Evolutionary conservation across 2,888 invertebrate genomes (phyloP), one percentile per base, ranked within the genome.

Genomic region (Cremastobaeus sp.): DNA sequence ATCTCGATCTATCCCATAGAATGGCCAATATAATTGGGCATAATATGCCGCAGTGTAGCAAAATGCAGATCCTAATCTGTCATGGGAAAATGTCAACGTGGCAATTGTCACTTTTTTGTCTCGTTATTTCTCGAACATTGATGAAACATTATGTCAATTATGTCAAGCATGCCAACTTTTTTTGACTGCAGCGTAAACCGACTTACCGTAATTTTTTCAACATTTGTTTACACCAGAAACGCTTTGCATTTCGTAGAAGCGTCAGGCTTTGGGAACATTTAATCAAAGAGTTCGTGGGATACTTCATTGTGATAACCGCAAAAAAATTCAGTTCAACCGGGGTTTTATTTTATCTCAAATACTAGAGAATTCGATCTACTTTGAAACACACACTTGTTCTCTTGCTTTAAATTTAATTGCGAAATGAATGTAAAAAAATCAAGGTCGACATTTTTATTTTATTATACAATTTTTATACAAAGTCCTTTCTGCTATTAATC

Each of bases 101-200:
- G 57, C 66, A 55, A 55, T 55, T 66, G 66, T 66, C 55, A 66
- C 48, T 47, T 66, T 66, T 66, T 66, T 32, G 20, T 4, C n/a
- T 39, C 35, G 48, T 66, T 34, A 48, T 34, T n/a, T 21, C 15
- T 21, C 28, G 2, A 55, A 66, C 66, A 55, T 55, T 66, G 55
- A 66, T 47, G 65, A 20, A 37, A 47, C 54, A 65, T 65, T 65
- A 65, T 48, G 55, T 41, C 55, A 48, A 48, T 66, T 66, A 39
- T 43, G 47, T 37, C 12, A 65, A 66, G 32, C 52, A 48, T 55
- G 48, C 66, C 25, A 48, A 34, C 18, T 21, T 39, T 45, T 65
- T 34, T 28, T 15, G 45, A 47, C 18, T 55, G 28, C 12, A 55
- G 37, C 32, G 20, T 14, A 32, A 14, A 2, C 8, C 20, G 28